phyloP scores from a whole-genome alignment of 2,888 invertebrate genomes.

The Ennomos fuscantarius region DNA sequence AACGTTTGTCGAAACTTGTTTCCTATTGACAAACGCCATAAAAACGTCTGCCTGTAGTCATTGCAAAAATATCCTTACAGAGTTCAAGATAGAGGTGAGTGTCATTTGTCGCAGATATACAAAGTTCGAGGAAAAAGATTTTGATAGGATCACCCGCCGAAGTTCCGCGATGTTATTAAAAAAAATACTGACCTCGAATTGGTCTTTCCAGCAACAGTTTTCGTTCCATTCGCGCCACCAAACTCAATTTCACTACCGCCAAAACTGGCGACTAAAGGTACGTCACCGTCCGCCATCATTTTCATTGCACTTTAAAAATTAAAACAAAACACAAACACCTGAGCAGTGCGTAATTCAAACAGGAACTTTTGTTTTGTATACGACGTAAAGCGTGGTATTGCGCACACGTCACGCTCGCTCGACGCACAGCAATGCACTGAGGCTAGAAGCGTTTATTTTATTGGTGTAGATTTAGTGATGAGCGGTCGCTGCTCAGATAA shows the following conservation, averaged over 20 bases:
- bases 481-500: slow-evolving; percentile 67
- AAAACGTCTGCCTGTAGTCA: background rate
- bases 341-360: slow-evolving; percentile 22
- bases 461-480: slow-evolving; percentile 76
- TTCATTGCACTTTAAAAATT: slow-evolving; percentile 43
- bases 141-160: slow-evolving; percentile 16
- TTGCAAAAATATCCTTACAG: slow-evolving; percentile 7
- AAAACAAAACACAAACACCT: slow-evolving; percentile 39
- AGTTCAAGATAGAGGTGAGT: background rate
- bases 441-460: slow-evolving; percentile 64
- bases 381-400: slow-evolving; percentile 10
- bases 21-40: slow-evolving; percentile 31
- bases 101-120: background rate
- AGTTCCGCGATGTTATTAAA: slow-evolving; percentile 11
- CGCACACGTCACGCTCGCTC: slow-evolving; percentile 23
- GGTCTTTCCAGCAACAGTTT: slow-evolving; percentile 60
- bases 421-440: slow-evolving; percentile 56
- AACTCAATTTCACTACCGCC: slow-evolving; percentile 75
- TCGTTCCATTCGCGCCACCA: slow-evolving; percentile 72
- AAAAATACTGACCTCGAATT: slow-evolving; percentile 74
- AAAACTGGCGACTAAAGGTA: slow-evolving; percentile 77
- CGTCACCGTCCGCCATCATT: slow-evolving; percentile 78
- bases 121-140: slow-evolving; percentile 18
- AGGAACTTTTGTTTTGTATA: slow-evolving; percentile 32
- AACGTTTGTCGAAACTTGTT: slow-evolving; percentile 36